Evolutionary conservation across 2,888 invertebrate genomes (phyloP), one percentile per base, ranked within the genome.

Genomic region (Caenorhabditis drosophilae): DNA sequence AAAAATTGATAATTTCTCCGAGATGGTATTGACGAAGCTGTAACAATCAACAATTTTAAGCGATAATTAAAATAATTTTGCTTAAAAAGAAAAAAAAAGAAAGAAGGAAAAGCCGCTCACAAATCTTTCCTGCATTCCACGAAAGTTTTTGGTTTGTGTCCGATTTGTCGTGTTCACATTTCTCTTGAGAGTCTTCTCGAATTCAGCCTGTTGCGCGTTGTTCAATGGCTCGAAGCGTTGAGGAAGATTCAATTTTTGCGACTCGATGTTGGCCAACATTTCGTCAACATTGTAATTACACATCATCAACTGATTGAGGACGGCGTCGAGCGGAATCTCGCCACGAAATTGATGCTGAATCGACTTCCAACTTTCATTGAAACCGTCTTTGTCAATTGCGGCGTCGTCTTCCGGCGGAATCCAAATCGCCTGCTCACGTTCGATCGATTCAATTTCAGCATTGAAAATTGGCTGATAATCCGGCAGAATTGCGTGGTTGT

Each of bases 1-100:
- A 52, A 41, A 42, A 52, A 2, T 20, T 42, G 41, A 52, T 25
- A 20, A 52, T 52, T n/a, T 52, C 52, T 2, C 52, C 52, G 6
- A 42, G 15, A 26, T 52, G 23, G 38, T 52, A 23, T 20, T 23
- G 4, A 4, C 42, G 42, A 2, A 40, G 16, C 26, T 27, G 18
- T n/a, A 25, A 45, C 9, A 6, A 25, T 18, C n/a, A 18, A 31
- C 4, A 45, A 25, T 23, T 4, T 42, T 22, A 16, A 42, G 20
- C 4, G 22, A 7, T 18, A 42, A 42, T 36, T 4, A 36, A 16
- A 36, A 15, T 9, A 9, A 36, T n/a, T n/a, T n/a, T n/a, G n/a
- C n/a, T n/a, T n/a, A n/a, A n/a, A n/a, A n/a, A n/a, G n/a, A n/a
- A n/a, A n/a, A n/a, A n/a, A n/a, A n/a, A n/a, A n/a, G n/a, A n/a